Conservation (phyloP, 2,113 vertebrate genomes). For the Cephalopholis sonnerati region DNA sequence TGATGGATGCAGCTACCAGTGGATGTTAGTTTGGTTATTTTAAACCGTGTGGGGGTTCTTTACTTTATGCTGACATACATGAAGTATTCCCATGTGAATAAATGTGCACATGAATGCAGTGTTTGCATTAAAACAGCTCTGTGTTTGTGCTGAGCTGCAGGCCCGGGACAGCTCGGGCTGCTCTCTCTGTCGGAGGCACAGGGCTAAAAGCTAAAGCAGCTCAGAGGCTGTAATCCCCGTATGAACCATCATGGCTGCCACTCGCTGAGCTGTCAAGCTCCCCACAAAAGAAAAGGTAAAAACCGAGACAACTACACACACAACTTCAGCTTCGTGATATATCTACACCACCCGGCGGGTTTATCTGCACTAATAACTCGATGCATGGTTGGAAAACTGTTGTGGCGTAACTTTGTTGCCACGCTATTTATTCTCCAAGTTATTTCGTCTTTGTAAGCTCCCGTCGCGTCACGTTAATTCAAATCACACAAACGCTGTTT, state of each 20-base stretch:
- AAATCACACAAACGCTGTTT: slow-evolving; percentile 48
- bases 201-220: slow-evolving; percentile 80
- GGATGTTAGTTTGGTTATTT: too few relatives aligned
- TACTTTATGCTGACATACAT: background rate
- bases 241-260: slow-evolving; percentile 84
- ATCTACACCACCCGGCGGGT: background rate
- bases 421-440: slow-evolving; percentile 62
- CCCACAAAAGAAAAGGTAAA: slow-evolving; percentile 79
- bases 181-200: slow-evolving; percentile 36
- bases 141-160: background rate
- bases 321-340: background rate
- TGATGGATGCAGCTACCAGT: too few relatives aligned
- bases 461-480: slow-evolving; percentile 74
- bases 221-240: slow-evolving; percentile 82
- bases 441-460: slow-evolving; percentile 69
- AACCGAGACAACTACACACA: slow-evolving; percentile 30
- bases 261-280: slow-evolving; percentile 85
- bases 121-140: background rate
- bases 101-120: background rate
- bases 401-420: slow-evolving; percentile 58
- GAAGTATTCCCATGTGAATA: background rate
- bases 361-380: slow-evolving; percentile 6
- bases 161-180: slow-evolving; percentile 44
- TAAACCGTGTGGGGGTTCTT: too few relatives aligned
- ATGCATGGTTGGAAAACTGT: background rate